Conservation (phyloP, 2,797 vertebrate species). For the Rhabdophis nuchalis region DNA sequence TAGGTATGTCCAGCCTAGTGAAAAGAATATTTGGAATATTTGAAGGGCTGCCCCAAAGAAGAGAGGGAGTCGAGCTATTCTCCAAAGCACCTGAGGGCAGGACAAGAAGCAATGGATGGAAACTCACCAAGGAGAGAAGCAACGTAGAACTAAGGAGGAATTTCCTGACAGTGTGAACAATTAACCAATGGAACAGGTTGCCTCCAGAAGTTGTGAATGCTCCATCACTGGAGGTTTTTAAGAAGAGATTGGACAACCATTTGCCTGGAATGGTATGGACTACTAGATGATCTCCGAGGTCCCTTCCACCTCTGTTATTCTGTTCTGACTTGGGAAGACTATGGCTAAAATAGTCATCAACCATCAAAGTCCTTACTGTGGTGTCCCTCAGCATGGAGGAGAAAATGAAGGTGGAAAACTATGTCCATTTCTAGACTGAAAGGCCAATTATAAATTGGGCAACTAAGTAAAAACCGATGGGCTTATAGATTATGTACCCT, state of each 20-base stretch:
- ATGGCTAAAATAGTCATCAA: neutral
- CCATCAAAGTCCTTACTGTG: neutral
- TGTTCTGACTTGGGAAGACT: neutral
- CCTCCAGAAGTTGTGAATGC: no score
- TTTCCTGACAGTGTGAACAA: no score
- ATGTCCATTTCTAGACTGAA: neutral
- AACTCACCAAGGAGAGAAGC: no score
- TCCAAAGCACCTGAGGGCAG: neutral
- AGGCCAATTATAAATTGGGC: neutral
- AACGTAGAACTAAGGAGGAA: no score
- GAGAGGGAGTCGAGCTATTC: accelerated
- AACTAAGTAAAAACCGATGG: neutral
- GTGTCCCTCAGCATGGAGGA: neutral
- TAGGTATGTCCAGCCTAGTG: neutral
- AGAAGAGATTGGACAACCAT: neutral
- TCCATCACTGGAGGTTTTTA: neutral
- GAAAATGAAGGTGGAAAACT: neutral
- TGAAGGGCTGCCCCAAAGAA: neutral
- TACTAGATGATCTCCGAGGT: neutral
- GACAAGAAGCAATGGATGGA: neutral
- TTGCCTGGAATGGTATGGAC: neutral
- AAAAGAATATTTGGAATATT: neutral
- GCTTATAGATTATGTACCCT: neutral
- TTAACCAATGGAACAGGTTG: no score
- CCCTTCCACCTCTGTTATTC: neutral